Percentiles rank a stretch among this genome's conserved stretches.
Conservation (phyloP, 2,888 invertebrate species). For the Eledona agricola region DNA sequence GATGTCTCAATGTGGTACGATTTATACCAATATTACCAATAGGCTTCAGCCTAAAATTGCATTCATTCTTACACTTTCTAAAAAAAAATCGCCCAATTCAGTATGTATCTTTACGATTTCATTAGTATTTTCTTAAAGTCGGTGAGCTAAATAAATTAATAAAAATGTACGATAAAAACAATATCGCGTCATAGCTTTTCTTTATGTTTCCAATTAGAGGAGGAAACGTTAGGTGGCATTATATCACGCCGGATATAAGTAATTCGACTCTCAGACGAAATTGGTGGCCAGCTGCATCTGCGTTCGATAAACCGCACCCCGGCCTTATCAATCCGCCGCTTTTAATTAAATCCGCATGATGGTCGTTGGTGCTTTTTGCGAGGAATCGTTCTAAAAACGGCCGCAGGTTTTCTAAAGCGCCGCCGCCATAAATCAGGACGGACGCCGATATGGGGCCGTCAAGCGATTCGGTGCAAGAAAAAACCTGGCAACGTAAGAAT, state of each 20-base stretch:
- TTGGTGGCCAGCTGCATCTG: conserved; percentile 46
- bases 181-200: conserved; percentile 31
- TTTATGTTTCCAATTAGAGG: conserved; percentile 37
- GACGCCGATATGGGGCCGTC: conserved; percentile 12
- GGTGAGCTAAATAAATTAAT: too few relatives aligned
- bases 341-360: conserved; percentile 7
- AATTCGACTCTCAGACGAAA: conserved; percentile 43
- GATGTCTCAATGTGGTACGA: too few relatives aligned
- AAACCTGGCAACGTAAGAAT: conserved; percentile 19
- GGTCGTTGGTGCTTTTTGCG: too few relatives aligned
- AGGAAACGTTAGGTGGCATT: conserved; percentile 41
- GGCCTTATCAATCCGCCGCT: too few relatives aligned
- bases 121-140: too few relatives aligned
- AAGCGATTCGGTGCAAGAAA: conserved; percentile 9
- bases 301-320: conserved; percentile 34
- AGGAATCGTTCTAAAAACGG: conserved; percentile 3
- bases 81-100: too few relatives aligned
- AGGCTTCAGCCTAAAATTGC: too few relatives aligned
- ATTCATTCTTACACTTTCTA: too few relatives aligned
- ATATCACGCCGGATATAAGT: conserved; percentile 43
- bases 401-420: too few relatives aligned
- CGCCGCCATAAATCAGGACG: conserved; percentile 9
- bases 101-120: too few relatives aligned
- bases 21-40: too few relatives aligned
- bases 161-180: too few relatives aligned